Conservation (phyloP, 2,888 invertebrate species). For the Crocallis elinguaria region DNA sequence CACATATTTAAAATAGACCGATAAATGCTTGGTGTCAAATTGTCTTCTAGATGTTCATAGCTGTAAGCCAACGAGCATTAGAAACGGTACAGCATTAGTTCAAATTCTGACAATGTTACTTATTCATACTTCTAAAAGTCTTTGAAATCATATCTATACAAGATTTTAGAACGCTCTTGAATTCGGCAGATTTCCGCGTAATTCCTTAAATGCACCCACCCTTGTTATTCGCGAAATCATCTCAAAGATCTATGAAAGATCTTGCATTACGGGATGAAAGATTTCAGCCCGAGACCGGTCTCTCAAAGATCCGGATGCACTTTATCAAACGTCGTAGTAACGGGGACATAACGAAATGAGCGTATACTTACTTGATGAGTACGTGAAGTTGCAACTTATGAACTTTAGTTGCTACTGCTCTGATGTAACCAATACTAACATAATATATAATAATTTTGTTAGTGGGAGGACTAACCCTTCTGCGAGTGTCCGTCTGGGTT, state of each 20-base stretch:
- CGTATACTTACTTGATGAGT: neutral
- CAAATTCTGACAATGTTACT: too few relatives aligned
- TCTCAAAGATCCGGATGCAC: constrained; percentile 26
- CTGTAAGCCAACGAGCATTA: too few relatives aligned
- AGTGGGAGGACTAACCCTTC: too few relatives aligned
- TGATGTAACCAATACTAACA: neutral
- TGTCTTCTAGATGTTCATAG: too few relatives aligned
- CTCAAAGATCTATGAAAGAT: constrained; percentile 27
- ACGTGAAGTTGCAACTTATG: neutral
- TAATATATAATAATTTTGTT: too few relatives aligned
- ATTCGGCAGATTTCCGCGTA: neutral
- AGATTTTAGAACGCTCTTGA: neutral
- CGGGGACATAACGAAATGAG: constrained; percentile 1
- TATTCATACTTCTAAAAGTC: neutral
- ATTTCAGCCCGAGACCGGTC: constrained; percentile 18
- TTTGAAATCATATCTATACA: neutral
- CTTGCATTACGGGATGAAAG: constrained; percentile 22
- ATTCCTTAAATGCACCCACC: constrained; percentile 20
- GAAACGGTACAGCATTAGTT: too few relatives aligned
- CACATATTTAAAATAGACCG: too few relatives aligned
- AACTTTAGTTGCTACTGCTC: neutral
- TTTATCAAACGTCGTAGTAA: constrained; percentile 22
- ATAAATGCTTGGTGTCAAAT: too few relatives aligned
- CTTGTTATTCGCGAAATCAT: constrained; percentile 21
- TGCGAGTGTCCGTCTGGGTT: too few relatives aligned